Base-by-base conservation (phyloP, 2,113 vertebrate genomes). In the Aptenodytes patagonicus region DNA sequence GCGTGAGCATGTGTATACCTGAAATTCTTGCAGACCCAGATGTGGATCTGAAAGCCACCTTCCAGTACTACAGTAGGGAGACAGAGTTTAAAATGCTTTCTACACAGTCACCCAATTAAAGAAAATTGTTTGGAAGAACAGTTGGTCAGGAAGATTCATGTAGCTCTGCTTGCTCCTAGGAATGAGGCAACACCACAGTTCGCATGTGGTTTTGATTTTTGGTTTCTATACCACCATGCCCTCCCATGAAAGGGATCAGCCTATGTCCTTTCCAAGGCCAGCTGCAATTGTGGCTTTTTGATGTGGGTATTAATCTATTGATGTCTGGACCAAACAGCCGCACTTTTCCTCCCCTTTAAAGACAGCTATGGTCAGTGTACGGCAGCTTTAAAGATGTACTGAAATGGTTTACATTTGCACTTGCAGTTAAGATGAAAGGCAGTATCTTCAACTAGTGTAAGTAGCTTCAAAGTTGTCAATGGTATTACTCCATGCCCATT, bases 81-180 rank as follows among this genome's bases (percentile, higher is more conserved):
- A 46, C 0, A 18, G n/a, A 66, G 13, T 14, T 31, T 69, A 51
- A 65, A 80, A 79, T 0, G 1, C 15, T 16, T 88, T 76, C 28
- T 49, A 77, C 6, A 26, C 7, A 55, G 58, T 12, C n/a, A 61
- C 5, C 9, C 38, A 72, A 26, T 36, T 31, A 65, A 68, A 62
- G 16, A 57, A 69, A 80, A 58, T 1, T 49, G 29, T 76, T 93
- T 80, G 51, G 42, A 94, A 80, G 36, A 90, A 65, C 16, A 66
- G 46, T 17, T 81, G n/a, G 40, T 29, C 62, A 76, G 47, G 18
- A 66, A 93, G 13, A 81, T 54, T 90, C 62, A 85, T 18, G 54
- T 34, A 86, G n/a, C 51, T 62, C 81, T 89, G 46, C 46, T 58
- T 72, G 29, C 25, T 77, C 71, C 49, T 42, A 66, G 29, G 54